Evolutionary conservation across 2,113 vertebrate species (phyloP), one percentile per base, ranked within the genome.

Genomic region (Oncorhynchus keta): DNA sequence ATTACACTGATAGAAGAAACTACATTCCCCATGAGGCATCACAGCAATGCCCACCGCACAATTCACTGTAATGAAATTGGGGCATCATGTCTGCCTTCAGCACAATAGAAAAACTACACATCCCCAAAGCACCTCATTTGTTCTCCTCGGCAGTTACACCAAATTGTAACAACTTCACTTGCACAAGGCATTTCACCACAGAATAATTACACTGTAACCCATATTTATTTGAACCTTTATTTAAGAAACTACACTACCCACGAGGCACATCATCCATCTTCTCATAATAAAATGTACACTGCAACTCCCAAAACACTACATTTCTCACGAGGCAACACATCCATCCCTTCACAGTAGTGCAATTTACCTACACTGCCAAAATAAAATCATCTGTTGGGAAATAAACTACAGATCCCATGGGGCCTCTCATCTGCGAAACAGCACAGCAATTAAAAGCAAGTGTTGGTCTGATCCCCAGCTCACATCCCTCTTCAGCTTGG

Each of bases 1-100:
- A 78, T 72, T 72, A 62, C 62, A 65, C 74, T 73, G 76, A 87
- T 86, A 86, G 86, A 88, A 85, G 84, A 77, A 87, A 79, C 69
- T 72, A 20, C 49, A 49, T 28, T 14, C 85, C 82, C 84, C 86
- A 57, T 28, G 82, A 86, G 86, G 81, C 81, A 30, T 74, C 39
- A 70, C 69, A 68, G 75, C 16, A 64, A 79, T 66, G 28, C 55
- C 73, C 35, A 71, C 75, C 72, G 4, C n/a, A 45, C 32, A 45
- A 48, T 81, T 59, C 55, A 66, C 81, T 73, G 65, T 7, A 77
- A 67, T 49, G 76, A 88, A 85, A 84, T 83, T 18, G 73, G 76
- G 65, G 76, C 22, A 66, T 72, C 75, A 69, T 76, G 84, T 70
- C 71, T 51, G 76, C 72, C 5, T 20, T 64, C 70, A n/a, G 57